Conservation (phyloP, 2,888 invertebrate species). For the Phaedon cochleariae region DNA sequence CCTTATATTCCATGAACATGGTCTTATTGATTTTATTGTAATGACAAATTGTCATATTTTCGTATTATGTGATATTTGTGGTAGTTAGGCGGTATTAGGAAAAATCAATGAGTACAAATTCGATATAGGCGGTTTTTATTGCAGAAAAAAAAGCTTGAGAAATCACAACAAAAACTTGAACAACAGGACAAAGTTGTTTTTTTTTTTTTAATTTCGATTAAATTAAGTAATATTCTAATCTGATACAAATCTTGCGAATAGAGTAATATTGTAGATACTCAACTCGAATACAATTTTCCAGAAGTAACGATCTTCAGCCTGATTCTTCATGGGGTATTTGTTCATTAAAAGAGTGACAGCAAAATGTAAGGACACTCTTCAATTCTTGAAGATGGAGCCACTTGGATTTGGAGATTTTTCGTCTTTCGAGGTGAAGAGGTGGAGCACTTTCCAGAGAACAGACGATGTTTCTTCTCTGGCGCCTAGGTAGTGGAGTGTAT, state of each 20-base stretch:
- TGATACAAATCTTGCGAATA: no score
- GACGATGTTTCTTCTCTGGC: background rate
- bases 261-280: no score
- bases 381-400: background rate
- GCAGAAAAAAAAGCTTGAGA: background rate
- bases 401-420: background rate
- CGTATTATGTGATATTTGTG: background rate
- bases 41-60: background rate
- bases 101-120: background rate
- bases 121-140: background rate
- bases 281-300: no score
- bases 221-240: no score
- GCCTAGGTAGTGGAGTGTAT: background rate
- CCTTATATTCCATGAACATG: background rate
- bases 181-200: background rate
- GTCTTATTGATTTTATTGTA: background rate
- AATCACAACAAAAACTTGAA: background rate
- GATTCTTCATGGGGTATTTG: background rate
- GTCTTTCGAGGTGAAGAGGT: background rate
- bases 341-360: background rate
- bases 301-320: background rate
- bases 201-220: no score
- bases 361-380: background rate
- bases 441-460: background rate
- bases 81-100: background rate